Conservation (phyloP, 2,113 vertebrate species). For the Melanerpes aurifrons region DNA sequence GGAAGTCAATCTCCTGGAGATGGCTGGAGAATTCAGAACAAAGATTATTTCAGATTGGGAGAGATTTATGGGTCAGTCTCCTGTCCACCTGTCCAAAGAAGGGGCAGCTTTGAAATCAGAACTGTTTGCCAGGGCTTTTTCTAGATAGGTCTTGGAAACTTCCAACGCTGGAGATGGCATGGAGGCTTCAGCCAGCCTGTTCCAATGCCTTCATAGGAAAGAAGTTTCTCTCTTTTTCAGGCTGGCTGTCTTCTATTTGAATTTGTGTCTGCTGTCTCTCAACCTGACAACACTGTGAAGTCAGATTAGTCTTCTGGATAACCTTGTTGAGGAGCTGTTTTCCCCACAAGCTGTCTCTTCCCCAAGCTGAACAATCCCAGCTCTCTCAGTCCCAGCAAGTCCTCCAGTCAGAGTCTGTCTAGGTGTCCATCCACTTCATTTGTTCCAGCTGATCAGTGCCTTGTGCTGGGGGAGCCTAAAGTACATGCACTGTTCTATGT, state of each 20-base stretch:
- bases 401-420: neutral
- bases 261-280: rapidly evolving
- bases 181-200: neutral
- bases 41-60: neutral
- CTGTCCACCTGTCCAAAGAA: neutral
- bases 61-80: neutral
- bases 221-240: neutral
- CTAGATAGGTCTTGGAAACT: neutral
- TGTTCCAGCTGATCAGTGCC: neutral
- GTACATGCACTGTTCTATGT: neutral
- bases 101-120: neutral
- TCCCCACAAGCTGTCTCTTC: neutral
- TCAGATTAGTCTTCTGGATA: neutral
- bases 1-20: neutral
- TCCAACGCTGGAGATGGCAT: no score
- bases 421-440: neutral
- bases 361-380: neutral
- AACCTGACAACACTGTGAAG: neutral
- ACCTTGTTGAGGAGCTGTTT: neutral
- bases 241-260: neutral
- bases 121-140: neutral
- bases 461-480: neutral
- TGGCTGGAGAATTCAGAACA: neutral
- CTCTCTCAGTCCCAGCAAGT: neutral
- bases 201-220: neutral